Percentiles rank a stretch among this genome's conserved stretches.
These are phyloP conservation scores for Corythornis cristatus DNA, from an alignment of 2,113 vertebrate species.

Conservation along the genomic window DNA sequence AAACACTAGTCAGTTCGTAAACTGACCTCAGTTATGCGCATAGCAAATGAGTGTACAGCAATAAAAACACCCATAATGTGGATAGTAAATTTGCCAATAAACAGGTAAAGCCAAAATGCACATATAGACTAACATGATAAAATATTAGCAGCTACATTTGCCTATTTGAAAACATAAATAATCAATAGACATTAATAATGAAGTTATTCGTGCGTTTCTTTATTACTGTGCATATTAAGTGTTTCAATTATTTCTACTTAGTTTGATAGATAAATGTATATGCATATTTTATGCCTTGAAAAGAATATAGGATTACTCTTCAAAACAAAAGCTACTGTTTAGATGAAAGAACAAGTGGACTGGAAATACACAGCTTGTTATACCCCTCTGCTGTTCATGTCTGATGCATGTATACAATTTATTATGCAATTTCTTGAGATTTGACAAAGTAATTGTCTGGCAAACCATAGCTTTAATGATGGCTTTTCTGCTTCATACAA, in stretches of 20 bases:
- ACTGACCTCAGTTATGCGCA: slow-evolving; percentile 70
- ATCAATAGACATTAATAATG: slow-evolving; percentile 84
- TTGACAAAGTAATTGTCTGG: slow-evolving; percentile 85
- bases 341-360: slow-evolving; percentile 77
- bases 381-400: slow-evolving; percentile 75
- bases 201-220: slow-evolving; percentile 74
- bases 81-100: slow-evolving; percentile 79
- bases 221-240: slow-evolving; percentile 82
- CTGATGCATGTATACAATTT: slow-evolving; percentile 83
- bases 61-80: slow-evolving; percentile 73
- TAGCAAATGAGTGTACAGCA: slow-evolving; percentile 70
- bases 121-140: slow-evolving; percentile 71
- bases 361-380: slow-evolving; percentile 81
- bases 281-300: slow-evolving; percentile 69
- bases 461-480: slow-evolving; percentile 80
- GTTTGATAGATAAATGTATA: slow-evolving; percentile 82
- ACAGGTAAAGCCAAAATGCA: slow-evolving; percentile 77
- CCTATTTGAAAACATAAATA: slow-evolving; percentile 80
- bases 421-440: slow-evolving; percentile 85
- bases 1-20: slow-evolving; percentile 73
- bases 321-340: slow-evolving; percentile 77
- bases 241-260: slow-evolving; percentile 84
- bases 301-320: slow-evolving; percentile 69
- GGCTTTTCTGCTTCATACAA: slow-evolving; percentile 72
- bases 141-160: slow-evolving; percentile 70